Base-by-base conservation (phyloP, 2,888 invertebrate genomes). In the Aleiodes testaceus region DNA sequence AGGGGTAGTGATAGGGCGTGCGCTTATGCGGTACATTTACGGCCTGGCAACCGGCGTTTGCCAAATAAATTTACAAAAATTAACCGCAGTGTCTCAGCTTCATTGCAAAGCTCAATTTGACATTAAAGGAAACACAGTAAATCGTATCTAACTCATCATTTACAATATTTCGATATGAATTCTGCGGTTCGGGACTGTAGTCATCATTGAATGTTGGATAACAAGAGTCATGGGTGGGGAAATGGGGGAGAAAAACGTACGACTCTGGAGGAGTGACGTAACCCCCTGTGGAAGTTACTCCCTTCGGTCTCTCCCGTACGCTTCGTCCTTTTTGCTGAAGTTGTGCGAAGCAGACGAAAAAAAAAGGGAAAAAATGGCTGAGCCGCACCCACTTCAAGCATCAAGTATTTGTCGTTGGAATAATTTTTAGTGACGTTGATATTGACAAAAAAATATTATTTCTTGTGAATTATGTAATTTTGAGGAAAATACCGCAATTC, bases 11-110 rank as follows among this genome's bases (percentile, higher is more conserved):
- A 68, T 42, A 68, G 68, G 30, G 49, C 61, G 22, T 68, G 68
- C 49, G 61, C 61, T 68, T 61, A 61, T 68, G 68, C 68, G 61
- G 61, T 30, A 68, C 61, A 68, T 26, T 5, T 26, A 26, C 66
- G 63, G 59, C 72, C 65, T 69, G 68, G 66, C 71, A 69, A 72
- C 72, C 50, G 45, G 55, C 61, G 49, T 73, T 72, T 74, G 68
- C 47, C 70, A 53, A 59, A 45, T 44, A 75, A 69, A 74, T 76
- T 77, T 77, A 75, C 69, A 68, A 61, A 74, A 75, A 75, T 76
- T 75, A 77, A 73, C 75, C 73, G 74, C 75, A 74, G 72, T 75
- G 14, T 64, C 70, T 72, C 72, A 66, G 68, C 22, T 14, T 6
- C 1, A 5, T 20, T 64, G 66, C 66, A 49, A 14, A 22, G 14